Conservation (phyloP, 2,888 invertebrate genomes). For the Autographa pulchrina region DNA sequence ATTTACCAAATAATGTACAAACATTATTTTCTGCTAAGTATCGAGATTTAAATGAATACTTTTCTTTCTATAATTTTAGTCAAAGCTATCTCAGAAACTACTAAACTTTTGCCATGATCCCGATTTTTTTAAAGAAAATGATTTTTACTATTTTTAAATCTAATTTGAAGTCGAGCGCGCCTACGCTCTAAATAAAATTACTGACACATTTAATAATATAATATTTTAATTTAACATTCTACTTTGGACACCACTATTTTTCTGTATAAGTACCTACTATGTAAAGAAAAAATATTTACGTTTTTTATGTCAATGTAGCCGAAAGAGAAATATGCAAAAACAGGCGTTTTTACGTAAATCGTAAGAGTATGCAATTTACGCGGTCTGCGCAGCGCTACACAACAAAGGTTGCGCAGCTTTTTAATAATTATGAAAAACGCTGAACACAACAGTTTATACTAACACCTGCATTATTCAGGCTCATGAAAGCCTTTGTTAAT, state of each 20-base stretch:
- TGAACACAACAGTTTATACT: background rate
- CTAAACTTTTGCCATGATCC: no score
- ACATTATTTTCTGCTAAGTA: background rate
- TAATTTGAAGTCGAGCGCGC: no score
- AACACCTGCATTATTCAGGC: slow-evolving; percentile 7
- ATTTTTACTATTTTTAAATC: no score
- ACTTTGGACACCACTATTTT: no score
- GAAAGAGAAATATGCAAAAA: background rate
- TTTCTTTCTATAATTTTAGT: no score
- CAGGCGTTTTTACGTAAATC: background rate
- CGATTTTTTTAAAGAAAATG: no score
- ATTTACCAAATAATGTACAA: background rate
- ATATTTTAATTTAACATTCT: no score
- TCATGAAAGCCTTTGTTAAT: background rate
- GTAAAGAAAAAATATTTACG: background rate
- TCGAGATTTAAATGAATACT: no score
- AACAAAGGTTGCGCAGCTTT: slow-evolving; percentile 1
- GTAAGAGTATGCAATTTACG: background rate
- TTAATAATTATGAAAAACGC: slow-evolving; percentile 1
- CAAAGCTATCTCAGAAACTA: no score
- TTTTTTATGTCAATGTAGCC: background rate
- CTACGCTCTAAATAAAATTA: no score
- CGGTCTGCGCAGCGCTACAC: background rate
- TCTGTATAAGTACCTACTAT: background rate
- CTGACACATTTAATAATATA: no score